phyloP scores from a whole-genome alignment of 2,113 vertebrate genomes.

The Pterocles orientalis region DNA sequence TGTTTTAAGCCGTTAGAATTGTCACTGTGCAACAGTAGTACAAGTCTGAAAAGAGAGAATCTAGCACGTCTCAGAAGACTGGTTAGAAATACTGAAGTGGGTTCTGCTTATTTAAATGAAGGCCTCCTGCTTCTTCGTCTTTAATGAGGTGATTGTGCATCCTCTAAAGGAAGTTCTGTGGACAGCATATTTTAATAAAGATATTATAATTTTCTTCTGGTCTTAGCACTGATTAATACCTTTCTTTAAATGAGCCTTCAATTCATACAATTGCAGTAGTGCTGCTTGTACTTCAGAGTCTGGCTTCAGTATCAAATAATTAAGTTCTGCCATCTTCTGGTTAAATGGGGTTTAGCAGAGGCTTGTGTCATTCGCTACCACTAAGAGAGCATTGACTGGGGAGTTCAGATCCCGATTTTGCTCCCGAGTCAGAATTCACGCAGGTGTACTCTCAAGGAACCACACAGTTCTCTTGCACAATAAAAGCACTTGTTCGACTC shows the following conservation, averaged over 20 bases:
- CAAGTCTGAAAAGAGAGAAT: neutral
- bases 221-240: neutral
- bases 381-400: neutral
- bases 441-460: neutral
- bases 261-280: neutral
- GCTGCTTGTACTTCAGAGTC: neutral
- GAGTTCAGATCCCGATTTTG: neutral
- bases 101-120: neutral
- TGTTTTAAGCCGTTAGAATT: neutral
- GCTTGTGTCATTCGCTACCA: accelerated
- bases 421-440: neutral
- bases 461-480: neutral
- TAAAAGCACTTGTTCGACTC: neutral
- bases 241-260: neutral
- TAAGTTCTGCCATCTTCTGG: neutral
- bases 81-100: neutral
- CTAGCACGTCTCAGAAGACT: neutral
- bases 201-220: neutral
- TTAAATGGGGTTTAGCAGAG: neutral
- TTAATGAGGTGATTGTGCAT: neutral
- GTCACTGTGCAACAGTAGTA: neutral
- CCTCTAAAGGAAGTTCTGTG: neutral
- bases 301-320: neutral
- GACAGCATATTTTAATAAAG: neutral
- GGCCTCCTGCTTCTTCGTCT: neutral